Evolutionary conservation across 2,113 vertebrate genomes (phyloP).

Genomic region (Phalacrocorax brasilianus): DNA sequence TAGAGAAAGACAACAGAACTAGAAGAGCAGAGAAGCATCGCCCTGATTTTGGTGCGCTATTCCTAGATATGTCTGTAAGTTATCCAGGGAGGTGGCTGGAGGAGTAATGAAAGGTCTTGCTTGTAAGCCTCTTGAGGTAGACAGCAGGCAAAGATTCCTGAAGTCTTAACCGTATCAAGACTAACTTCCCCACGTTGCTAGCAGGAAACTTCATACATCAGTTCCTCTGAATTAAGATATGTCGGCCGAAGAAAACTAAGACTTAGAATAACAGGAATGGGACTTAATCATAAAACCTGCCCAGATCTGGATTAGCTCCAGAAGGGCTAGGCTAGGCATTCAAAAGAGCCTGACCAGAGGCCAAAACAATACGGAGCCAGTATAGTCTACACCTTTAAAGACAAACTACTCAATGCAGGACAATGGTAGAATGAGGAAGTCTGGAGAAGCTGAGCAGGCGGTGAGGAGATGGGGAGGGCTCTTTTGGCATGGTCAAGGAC

Average conservation of each 20-base stretch:
- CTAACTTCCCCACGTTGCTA: background rate
- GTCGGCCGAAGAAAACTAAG: background rate
- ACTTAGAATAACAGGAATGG: background rate
- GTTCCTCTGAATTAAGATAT: background rate
- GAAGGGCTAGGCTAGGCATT: background rate
- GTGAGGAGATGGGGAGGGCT: background rate
- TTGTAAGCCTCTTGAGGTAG: background rate
- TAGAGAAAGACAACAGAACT: background rate
- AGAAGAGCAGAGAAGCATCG: background rate
- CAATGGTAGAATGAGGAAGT: accelerated
- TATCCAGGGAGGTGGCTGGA: background rate
- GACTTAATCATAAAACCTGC: background rate
- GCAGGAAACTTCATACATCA: background rate
- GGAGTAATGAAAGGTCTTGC: background rate
- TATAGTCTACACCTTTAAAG: background rate
- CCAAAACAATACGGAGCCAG: background rate
- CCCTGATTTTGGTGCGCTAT: background rate
- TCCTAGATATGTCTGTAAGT: background rate
- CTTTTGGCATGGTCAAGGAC: background rate
- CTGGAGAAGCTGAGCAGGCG: background rate
- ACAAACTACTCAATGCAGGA: background rate
- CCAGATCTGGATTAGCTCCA: background rate
- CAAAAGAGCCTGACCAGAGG: background rate
- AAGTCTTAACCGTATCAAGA: background rate
- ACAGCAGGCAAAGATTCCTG: background rate